Base-by-base conservation (phyloP, 1,140 invertebrate species). In the Palaemon carinicauda region DNA sequence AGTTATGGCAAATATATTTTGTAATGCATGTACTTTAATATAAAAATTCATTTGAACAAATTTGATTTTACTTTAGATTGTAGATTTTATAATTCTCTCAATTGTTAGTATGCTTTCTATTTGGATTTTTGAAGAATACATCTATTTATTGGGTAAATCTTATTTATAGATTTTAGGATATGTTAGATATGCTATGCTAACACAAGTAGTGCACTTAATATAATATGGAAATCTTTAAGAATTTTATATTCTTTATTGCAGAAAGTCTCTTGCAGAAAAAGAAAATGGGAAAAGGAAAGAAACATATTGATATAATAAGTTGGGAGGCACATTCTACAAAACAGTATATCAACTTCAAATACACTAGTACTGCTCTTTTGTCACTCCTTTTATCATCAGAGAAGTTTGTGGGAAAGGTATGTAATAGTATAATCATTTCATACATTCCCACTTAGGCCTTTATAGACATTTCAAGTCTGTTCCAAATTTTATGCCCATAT, bases 261-360 rank as follows among this genome's bases (percentile, higher is more conserved):
- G 60, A 24, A 21, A 65, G 60, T n/a, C 27, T 65, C 60, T 10
- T 65, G 21, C n/a, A 65, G 60, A 21, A 9, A 65, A 19, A 69
- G 65, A 69, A 69, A 31, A 27, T 24, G 65, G 29, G 65, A 31
- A 31, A 69, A 69, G 24, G 24, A 2, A 15, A 31, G n/a, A 24
- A n/a, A 31, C 24, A 4, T 56, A 17, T 54, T 5, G 69, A 51
- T 14, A 74, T 96, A 54, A 96, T 96, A 87, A 94, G 95, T 90
- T 92, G 96, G 0, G 92, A 91, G 12, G 92, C 92, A 1, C 94
- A 94, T 89, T 93, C 94, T 3, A 92, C 94, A 2, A 95, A 96
- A 90, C 95, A 97, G 86, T 91, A 97, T 86, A 92, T 96, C 17
- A 95, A 97, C 90, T 97, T 95, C 90, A 97, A 96, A 92, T 96